A percentile compares a stretch with the other conserved stretches of the same genome.
These are phyloP conservation scores for Cottoperca gobio DNA, from an alignment of 2,797 vertebrate genomes.

Conservation along the genomic window DNA sequence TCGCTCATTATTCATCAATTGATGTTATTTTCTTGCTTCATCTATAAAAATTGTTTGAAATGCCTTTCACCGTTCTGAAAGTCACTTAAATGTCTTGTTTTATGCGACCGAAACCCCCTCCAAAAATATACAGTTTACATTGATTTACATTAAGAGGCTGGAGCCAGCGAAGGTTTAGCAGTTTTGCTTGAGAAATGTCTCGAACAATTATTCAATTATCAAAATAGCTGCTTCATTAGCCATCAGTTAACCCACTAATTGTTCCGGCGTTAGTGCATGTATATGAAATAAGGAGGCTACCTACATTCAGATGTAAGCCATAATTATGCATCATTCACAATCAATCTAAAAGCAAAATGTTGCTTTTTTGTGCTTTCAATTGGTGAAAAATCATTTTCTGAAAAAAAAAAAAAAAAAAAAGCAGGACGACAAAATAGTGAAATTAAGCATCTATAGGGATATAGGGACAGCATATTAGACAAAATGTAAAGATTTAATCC, in stretches of 20 bases:
- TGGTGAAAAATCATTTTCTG: no score
- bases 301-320: neutral
- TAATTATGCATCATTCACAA: neutral
- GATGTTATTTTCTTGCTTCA: neutral
- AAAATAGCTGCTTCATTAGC: neutral
- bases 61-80: neutral
- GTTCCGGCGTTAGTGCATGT: neutral
- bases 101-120: neutral
- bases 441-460: neutral
- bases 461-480: slow-evolving; percentile 14
- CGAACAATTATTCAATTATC: neutral
- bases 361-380: neutral
- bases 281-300: neutral
- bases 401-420: no score
- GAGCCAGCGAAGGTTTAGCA: neutral
- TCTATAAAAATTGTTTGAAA: neutral
- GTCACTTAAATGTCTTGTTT: neutral
- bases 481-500: slow-evolving; percentile 25
- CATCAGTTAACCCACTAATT: neutral
- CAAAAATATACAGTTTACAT: neutral
- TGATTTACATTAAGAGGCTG: neutral
- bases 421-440: slow-evolving; percentile 6
- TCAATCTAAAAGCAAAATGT: neutral
- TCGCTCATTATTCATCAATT: neutral
- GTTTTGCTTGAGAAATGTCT: neutral